Evolutionary conservation across 2,113 vertebrate genomes (phyloP), one percentile per base, ranked within the genome.

Genomic region (Hipposideros armiger): DNA sequence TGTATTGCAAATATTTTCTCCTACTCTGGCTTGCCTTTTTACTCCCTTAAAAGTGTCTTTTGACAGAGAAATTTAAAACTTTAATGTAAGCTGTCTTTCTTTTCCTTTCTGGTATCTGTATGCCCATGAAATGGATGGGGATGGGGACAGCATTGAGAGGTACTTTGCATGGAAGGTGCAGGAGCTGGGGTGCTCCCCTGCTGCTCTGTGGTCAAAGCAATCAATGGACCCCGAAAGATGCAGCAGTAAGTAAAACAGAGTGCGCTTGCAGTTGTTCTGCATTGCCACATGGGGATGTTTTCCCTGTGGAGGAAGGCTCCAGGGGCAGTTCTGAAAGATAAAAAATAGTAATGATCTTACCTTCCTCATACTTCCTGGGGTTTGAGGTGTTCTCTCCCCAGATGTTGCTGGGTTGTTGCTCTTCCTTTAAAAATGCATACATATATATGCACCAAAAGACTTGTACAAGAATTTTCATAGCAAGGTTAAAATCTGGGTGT

Each of bases 51-150:
- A 45, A 32, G 11, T 54, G 22, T 82, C 4, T 14, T 70, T 26
- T 72, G 50, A 42, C 24, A 66, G 9, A 88, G 45, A 85, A 64
- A 13, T 69, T 76, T 50, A 40, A 87, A 60, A 60, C 52, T 69
- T 78, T 24, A 81, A 42, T n/a, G 66, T 45, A 74, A 78, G 19
- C 11, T 56, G 1, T 14, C 5, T 56, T 9, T 67, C 42, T 64
- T 74, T 95, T 82, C 85, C 40, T 85, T 72, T 73, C 40, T 97
- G 95, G 50, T 7, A 40, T 70, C 83, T 50, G 7, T 83, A 42
- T 91, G 60, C 11, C 7, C 24, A 24, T 50, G 45, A 77, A 47
- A 28, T 91, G 47, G 30, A 40, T 88, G 54, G 7, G 19, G 28
- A 3, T 30, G 50, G 52, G 42, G 24, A 45, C 30, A 24, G 7